Percentiles rank a stretch among this genome's conserved stretches.
These are phyloP conservation scores for Sminthurinus aureus DNA, from an alignment of 2,888 invertebrate species.

Conservation along the genomic window DNA sequence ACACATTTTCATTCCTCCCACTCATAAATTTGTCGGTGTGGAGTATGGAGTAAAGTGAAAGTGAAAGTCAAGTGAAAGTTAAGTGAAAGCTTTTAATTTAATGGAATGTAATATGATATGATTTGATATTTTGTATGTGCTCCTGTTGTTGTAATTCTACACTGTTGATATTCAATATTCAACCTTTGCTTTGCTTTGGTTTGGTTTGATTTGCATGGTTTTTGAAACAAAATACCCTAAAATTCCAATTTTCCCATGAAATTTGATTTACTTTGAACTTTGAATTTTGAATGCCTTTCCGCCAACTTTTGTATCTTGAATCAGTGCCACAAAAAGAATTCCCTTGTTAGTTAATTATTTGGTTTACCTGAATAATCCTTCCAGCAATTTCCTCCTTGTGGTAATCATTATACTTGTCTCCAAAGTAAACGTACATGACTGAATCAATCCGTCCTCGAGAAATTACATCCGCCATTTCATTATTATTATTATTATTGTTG, in stretches of 20 bases:
- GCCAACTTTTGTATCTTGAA: background rate
- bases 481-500: background rate
- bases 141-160: too few relatives aligned
- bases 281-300: background rate
- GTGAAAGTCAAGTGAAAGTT: too few relatives aligned
- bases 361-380: constrained; percentile 58
- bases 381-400: constrained; percentile 60
- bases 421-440: constrained; percentile 76
- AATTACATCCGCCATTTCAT: constrained; percentile 57
- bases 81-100: constrained; percentile 7
- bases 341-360: background rate
- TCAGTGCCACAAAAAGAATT: background rate
- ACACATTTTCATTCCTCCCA: too few relatives aligned
- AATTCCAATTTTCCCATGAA: background rate
- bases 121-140: too few relatives aligned
- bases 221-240: too few relatives aligned
- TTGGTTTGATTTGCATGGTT: too few relatives aligned
- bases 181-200: too few relatives aligned
- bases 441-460: constrained; percentile 69
- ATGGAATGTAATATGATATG: constrained; percentile 20
- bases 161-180: too few relatives aligned
- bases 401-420: constrained; percentile 62
- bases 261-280: background rate
- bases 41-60: background rate
- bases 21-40: background rate